Base-by-base conservation (phyloP, 2,888 invertebrate genomes). In the Orgyia antiqua region DNA sequence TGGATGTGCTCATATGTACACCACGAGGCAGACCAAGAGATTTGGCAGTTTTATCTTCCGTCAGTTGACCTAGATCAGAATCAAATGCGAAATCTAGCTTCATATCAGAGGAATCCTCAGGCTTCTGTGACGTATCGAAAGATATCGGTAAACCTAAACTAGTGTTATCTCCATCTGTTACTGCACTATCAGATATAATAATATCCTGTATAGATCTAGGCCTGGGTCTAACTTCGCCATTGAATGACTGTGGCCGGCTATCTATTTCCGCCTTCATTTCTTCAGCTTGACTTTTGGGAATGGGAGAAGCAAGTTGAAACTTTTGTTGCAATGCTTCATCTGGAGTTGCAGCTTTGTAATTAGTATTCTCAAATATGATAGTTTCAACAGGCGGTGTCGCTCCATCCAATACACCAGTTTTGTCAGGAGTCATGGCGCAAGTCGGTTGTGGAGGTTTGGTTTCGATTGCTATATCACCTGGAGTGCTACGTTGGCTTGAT, bases 1-100 rank as follows among this genome's bases (percentile, higher is more conserved):
- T 93, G 31, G 92, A 91, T 12, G 89, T 89, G 26, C 90, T 89
- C 60, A 88, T 88, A 42, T 83, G 84, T 47, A 89, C 86, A 42
- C 90, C 89, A 49, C 92, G 91, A n/a, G 90, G 87, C 45, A 84
- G 49, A 6, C 80, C 80, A 9, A 86, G 63, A 9, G 79, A 50
- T 40, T 90, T 86, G 19, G 88, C 71, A 4, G 83, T 76, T 63
- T 93, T 93, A 45, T 93, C 93, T 31, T 93, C 93, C 2, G 93
- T 90, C 24, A 93, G 83, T 66, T 91, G 92, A 9, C 90, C 90
- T 29, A 95, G 88, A 55, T 94, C 94, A 10, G 94, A 92, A 62
- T 96, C 95, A 71, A 97, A 97, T 10, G 92, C 91, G 69, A 97
- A 97, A 72, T 96, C 96, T 33, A 97, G 84, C 74, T 96, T 96